Base-by-base conservation (phyloP, 2,888 invertebrate genomes). In the Proisotoma minuta region DNA sequence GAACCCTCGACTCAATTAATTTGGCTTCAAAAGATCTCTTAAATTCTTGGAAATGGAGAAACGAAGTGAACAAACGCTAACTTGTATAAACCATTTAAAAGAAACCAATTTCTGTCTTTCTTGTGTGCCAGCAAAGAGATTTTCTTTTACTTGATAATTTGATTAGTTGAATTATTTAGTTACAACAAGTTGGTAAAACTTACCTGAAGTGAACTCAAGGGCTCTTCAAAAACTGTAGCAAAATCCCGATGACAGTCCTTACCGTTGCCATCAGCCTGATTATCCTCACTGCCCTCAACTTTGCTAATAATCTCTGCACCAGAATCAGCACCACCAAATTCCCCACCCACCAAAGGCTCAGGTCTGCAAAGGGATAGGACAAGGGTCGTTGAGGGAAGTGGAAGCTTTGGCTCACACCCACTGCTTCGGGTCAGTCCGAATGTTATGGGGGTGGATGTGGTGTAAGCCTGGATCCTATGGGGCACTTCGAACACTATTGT, bases 401-500 rank as follows among this genome's bases (percentile, higher is more conserved):
- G 57, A n/a, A 68, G 60, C 58, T 65, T 66, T 1, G 73, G 71
- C 56, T 65, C 67, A 54, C 73, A 73, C 27, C 67, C 59, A 63
- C 60, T 71, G 39, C 43, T 56, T 56, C 62, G 54, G 23, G 73
- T 73, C 43, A 73, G 62, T 28, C 71, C 71, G 50, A 73, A 66
- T 34, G 70, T 63, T 29, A 73, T 63, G 22, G 68, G 68, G 1
- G 72, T 72, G 23, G 70, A 60, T 15, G 71, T 68, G 10, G 73
- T 69, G 64, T 72, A 72, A 10, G 72, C 66, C 49, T 73, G 70
- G 29, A 73, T 62, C 24, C 70, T 65, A 57, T 66, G 70, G 27
- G 73, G 73, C 50, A 73, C 73, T 59, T 73, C 72, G 59, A 73
- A 73, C 57, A 62, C 62, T 49, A 73, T 68, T 39, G 62, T 62